Evolutionary conservation across 1,140 invertebrate species (phyloP).

Genomic region (Teleogryllus occipitalis): DNA sequence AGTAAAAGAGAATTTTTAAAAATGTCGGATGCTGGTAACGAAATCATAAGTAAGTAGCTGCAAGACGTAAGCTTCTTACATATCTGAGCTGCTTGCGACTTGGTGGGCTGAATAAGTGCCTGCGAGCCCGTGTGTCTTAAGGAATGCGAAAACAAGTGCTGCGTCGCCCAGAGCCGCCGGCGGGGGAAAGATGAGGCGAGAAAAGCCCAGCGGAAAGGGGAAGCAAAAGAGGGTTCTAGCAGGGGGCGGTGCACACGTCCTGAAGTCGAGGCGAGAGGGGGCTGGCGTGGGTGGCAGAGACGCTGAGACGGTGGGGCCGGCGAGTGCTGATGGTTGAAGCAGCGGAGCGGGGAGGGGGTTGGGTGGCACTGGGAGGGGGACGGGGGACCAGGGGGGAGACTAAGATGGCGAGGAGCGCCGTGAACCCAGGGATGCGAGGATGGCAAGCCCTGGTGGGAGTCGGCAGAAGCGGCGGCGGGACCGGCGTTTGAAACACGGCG

Average conservation of each 20-base stretch:
- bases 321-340: no score
- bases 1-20: not conserved
- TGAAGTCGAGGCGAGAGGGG: no score
- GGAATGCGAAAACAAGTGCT: not conserved
- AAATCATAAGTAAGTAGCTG: constrained; percentile 1
- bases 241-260: no score
- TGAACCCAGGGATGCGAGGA: not conserved
- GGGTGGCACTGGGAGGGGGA: not conserved
- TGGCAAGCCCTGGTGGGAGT: not conserved
- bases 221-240: no score
- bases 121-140: not conserved
- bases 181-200: no score
- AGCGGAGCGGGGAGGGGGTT: not conserved
- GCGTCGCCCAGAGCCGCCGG: no score
- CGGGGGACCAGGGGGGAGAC: not conserved
- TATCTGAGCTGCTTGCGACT: not conserved
- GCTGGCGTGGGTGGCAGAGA: no score
- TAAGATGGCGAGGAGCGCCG: not conserved
- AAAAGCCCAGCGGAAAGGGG: no score
- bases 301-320: no score
- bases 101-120: not conserved
- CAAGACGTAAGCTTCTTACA: not conserved
- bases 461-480: not conserved
- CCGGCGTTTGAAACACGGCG: not conserved
- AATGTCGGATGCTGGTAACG: not conserved